These are phyloP conservation scores for Glaucidium brasilianum DNA, from an alignment of 2,113 vertebrate genomes.

Conservation along the genomic window DNA sequence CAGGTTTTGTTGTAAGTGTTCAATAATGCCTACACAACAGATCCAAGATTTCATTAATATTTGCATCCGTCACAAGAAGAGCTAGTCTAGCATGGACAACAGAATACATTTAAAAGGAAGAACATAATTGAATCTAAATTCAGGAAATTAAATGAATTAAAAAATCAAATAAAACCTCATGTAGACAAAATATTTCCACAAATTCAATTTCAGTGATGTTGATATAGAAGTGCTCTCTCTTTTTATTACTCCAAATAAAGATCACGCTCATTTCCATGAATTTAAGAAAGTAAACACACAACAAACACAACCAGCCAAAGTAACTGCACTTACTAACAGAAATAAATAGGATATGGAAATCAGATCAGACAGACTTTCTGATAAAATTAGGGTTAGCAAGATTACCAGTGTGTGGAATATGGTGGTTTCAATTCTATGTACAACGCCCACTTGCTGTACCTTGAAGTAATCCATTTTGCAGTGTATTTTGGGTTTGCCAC, in stretches of 20 bases:
- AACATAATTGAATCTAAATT: constrained; percentile 19
- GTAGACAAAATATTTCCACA: background rate
- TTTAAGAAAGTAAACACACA: background rate
- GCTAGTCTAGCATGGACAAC: background rate
- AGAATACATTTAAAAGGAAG: background rate
- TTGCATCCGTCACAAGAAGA: background rate
- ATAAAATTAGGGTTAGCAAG: background rate
- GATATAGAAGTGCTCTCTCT: background rate
- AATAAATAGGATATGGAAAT: background rate
- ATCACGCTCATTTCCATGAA: background rate
- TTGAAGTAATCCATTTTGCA: background rate
- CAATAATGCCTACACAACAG: background rate
- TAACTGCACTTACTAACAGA: background rate
- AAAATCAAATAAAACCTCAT: constrained; percentile 19
- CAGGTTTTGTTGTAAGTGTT: background rate
- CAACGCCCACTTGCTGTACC: too few relatives aligned
- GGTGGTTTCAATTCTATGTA: background rate
- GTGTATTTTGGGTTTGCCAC: background rate
- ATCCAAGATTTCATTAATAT: background rate
- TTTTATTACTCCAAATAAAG: background rate
- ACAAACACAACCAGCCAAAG: background rate
- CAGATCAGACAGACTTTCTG: background rate
- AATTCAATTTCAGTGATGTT: constrained; percentile 12
- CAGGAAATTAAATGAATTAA: constrained; percentile 42
- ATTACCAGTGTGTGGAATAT: background rate